A percentile compares a stretch with the other conserved stretches of the same genome.
Evolutionary conservation across 2,888 invertebrate genomes (phyloP).

Genomic region (Resseliella maxima): DNA sequence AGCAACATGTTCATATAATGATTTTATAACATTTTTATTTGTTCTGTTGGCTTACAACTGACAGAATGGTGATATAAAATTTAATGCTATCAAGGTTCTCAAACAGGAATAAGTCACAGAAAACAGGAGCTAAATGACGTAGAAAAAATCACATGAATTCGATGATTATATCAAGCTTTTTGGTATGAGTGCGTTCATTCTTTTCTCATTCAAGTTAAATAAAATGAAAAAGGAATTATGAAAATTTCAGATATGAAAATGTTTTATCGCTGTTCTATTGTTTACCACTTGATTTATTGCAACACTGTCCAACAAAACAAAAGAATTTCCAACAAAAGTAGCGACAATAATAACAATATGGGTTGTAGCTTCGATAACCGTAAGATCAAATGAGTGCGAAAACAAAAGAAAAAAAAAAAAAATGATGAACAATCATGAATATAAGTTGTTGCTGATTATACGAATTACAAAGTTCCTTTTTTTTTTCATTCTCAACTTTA

Average conservation of each 20-base stretch:
- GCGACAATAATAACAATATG: conserved; percentile 51
- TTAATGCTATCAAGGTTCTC: background rate
- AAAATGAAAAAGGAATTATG: conserved; percentile 21
- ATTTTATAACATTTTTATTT: too few relatives aligned
- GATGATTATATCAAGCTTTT: conserved; percentile 36
- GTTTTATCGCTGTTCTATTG: conserved; percentile 46
- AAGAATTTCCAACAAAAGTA: conserved; percentile 45
- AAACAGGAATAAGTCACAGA: conserved; percentile 5
- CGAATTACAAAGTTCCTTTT: background rate
- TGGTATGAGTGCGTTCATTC: background rate
- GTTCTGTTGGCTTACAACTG: background rate
- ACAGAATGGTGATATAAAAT: background rate
- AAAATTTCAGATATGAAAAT: conserved; percentile 52
- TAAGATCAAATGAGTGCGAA: conserved; percentile 51
- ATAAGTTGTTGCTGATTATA: conserved; percentile 55
- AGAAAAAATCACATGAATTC: background rate
- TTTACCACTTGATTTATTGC: conserved; percentile 47
- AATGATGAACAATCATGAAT: conserved; percentile 51
- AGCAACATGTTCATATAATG: too few relatives aligned
- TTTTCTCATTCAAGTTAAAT: conserved; percentile 49
- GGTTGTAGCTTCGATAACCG: conserved; percentile 42
- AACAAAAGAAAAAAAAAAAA: conserved; percentile 37
- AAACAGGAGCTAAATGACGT: background rate
- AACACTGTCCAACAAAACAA: conserved; percentile 31
- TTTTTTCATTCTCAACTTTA: background rate